A percentile compares a stretch with the other conserved stretches of the same genome.
These are phyloP conservation scores for Melanophora roralis DNA, from an alignment of 2,888 invertebrate species.

Conservation along the genomic window DNA sequence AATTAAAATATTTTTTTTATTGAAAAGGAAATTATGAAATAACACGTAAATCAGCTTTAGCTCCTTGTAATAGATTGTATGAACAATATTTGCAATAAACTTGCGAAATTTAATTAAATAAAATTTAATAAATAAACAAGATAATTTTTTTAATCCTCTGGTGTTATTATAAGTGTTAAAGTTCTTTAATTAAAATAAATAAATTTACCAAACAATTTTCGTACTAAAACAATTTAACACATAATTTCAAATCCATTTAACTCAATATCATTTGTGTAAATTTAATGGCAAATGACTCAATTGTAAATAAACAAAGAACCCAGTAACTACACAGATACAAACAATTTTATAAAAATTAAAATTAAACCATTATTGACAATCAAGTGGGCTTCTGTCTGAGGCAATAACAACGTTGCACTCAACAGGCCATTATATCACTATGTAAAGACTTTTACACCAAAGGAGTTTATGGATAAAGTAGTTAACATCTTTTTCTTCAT, in stretches of 20 bases:
- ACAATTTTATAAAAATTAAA: constrained; percentile 39
- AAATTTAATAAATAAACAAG: no score
- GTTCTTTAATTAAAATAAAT: no score
- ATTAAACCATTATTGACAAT: constrained; percentile 62
- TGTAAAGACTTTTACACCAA: not conserved
- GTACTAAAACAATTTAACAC: not conserved
- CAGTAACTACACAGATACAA: constrained; percentile 2
- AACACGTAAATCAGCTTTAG: no score
- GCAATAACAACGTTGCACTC: not conserved
- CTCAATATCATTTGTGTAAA: constrained; percentile 41
- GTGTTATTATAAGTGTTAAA: no score
- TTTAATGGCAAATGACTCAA: constrained; percentile 48
- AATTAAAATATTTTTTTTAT: no score
- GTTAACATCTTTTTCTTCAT: not conserved
- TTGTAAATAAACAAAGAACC: constrained; percentile 27
- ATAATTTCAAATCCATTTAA: constrained; percentile 24
- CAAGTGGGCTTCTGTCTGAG: constrained; percentile 49
- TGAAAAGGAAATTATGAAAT: no score
- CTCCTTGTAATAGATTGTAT: no score
- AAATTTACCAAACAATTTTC: no score
- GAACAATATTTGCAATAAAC: no score
- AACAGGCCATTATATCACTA: not conserved
- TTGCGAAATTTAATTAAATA: no score
- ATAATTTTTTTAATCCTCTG: no score
- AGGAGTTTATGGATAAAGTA: not conserved